phyloP scores from a whole-genome alignment of 2,888 invertebrate species.

The Catocala sponsa region DNA sequence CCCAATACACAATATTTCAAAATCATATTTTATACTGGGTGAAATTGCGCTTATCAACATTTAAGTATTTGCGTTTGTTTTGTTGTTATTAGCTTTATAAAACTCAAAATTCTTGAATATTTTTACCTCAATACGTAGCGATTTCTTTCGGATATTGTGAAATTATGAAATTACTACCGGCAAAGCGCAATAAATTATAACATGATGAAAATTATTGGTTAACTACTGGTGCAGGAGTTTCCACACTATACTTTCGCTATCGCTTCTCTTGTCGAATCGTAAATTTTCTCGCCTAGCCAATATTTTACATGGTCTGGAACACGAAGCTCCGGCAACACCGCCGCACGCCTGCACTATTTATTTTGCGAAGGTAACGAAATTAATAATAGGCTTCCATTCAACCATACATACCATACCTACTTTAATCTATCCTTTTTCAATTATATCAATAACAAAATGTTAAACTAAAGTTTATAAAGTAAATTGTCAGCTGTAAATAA shows the following conservation, averaged over 20 bases:
- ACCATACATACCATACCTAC: background rate
- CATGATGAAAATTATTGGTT: conserved; percentile 32
- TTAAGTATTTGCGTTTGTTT: too few relatives aligned
- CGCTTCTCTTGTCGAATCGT: conserved; percentile 47
- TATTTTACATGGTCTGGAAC: conserved; percentile 48
- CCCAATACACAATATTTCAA: too few relatives aligned
- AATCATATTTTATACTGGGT: too few relatives aligned
- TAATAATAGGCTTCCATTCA: conserved; percentile 47
- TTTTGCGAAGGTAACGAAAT: conserved; percentile 31
- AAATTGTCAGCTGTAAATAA: too few relatives aligned
- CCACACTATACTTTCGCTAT: conserved; percentile 60
- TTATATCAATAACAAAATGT: too few relatives aligned
- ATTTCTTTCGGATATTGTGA: background rate
- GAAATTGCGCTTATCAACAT: too few relatives aligned
- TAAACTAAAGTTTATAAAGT: too few relatives aligned
- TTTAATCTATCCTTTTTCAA: too few relatives aligned
- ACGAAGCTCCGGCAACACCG: conserved; percentile 49
- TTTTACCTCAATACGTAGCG: too few relatives aligned
- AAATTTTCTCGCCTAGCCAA: conserved; percentile 58
- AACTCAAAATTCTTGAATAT: too few relatives aligned
- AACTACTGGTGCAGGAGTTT: conserved; percentile 44
- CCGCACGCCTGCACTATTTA: conserved; percentile 37
- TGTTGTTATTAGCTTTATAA: too few relatives aligned
- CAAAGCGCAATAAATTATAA: conserved; percentile 9
- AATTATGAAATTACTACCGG: conserved; percentile 9